Evolutionary conservation across 2,888 invertebrate species (phyloP).

Genomic region (Omphaloscelis lunosa): DNA sequence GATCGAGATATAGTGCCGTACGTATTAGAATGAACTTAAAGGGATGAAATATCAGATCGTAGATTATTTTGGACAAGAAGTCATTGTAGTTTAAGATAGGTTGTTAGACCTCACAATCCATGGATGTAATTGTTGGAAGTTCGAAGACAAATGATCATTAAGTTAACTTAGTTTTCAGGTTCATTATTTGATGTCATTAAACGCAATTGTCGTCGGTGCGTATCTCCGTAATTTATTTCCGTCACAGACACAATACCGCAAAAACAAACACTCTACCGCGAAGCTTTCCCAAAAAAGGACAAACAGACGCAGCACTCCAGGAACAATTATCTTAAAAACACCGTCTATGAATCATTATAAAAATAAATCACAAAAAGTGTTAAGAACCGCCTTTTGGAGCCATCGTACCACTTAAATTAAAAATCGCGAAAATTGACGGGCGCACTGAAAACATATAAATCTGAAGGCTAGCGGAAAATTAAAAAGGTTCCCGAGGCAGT

Average conservation of each 20-base stretch:
- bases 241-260: slow-evolving; percentile 30
- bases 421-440: slow-evolving; percentile 87
- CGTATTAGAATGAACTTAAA: too few relatives aligned
- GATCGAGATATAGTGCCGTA: not conserved
- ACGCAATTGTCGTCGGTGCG: slow-evolving; percentile 10
- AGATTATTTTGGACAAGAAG: too few relatives aligned
- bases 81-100: not conserved
- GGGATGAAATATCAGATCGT: not conserved
- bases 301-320: slow-evolving; percentile 52
- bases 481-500: slow-evolving; percentile 85
- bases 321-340: slow-evolving; percentile 69
- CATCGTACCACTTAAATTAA: slow-evolving; percentile 86
- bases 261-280: slow-evolving; percentile 36
- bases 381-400: slow-evolving; percentile 78
- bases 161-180: not conserved
- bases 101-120: not conserved
- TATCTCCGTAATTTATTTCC: slow-evolving; percentile 32
- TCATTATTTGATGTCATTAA: slow-evolving; percentile 50
- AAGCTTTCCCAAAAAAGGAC: slow-evolving; percentile 37
- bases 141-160: not conserved
- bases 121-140: not conserved
- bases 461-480: slow-evolving; percentile 89
- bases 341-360: slow-evolving; percentile 68
- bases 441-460: slow-evolving; percentile 88
- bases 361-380: slow-evolving; percentile 72